Percentiles rank a stretch among this genome's conserved stretches.
Evolutionary conservation across 2,888 invertebrate species (phyloP).

Genomic region (Sphinx pinastri): DNA sequence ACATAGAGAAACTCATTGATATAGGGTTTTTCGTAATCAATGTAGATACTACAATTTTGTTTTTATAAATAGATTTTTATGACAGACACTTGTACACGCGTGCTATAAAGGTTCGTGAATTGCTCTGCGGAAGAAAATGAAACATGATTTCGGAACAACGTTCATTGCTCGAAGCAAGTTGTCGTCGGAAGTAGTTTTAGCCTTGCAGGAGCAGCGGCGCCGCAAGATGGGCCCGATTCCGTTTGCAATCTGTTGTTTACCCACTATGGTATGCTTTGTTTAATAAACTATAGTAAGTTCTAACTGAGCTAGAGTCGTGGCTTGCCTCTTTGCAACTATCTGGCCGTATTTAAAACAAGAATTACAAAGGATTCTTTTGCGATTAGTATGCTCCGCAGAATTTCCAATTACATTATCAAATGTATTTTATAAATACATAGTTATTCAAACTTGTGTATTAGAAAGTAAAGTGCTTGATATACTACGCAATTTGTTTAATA

Average conservation of each 20-base stretch:
- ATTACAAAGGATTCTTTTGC: too few relatives aligned
- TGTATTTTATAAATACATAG: too few relatives aligned
- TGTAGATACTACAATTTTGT: too few relatives aligned
- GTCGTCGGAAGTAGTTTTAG: conserved; percentile 60
- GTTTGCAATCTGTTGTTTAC: conserved; percentile 51
- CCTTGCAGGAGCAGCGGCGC: conserved; percentile 51
- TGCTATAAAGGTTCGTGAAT: conserved; percentile 27
- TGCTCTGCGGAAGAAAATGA: conserved; percentile 37
- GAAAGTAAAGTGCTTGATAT: too few relatives aligned
- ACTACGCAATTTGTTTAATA: too few relatives aligned
- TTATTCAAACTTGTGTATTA: too few relatives aligned
- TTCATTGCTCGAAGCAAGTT: conserved; percentile 48
- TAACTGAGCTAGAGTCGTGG: not conserved
- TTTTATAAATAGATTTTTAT: conserved; percentile 18
- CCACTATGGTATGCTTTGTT: conserved; percentile 38
- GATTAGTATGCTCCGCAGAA: too few relatives aligned
- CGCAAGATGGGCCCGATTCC: conserved; percentile 54
- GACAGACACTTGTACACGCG: conserved; percentile 20
- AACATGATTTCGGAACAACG: conserved; percentile 43
- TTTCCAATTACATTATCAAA: too few relatives aligned
- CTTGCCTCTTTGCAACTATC: not conserved
- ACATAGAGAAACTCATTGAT: too few relatives aligned
- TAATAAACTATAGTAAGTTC: conserved; percentile 34
- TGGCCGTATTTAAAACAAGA: too few relatives aligned
- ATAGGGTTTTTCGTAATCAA: too few relatives aligned